Conservation (phyloP, 1,140 invertebrate genomes). For the Philopotamus ludificatus region DNA sequence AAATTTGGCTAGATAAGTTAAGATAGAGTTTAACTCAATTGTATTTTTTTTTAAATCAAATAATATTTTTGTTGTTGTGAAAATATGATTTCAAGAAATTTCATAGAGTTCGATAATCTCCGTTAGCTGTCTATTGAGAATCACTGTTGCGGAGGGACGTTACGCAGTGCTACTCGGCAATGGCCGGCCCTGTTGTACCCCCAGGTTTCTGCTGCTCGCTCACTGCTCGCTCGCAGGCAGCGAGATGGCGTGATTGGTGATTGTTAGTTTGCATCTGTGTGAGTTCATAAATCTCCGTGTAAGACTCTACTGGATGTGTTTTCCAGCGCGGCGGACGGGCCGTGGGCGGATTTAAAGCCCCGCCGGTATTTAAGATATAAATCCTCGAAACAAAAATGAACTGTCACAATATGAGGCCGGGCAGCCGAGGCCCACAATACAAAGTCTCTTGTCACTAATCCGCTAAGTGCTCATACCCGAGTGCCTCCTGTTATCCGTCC, state of each 20-base stretch:
- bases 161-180: too few relatives aligned
- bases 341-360: conserved; percentile 31
- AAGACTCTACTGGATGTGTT: not conserved
- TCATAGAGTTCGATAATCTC: too few relatives aligned
- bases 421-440: conserved; percentile 28
- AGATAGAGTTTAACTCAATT: too few relatives aligned
- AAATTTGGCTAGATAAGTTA: too few relatives aligned
- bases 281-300: conserved; percentile 21
- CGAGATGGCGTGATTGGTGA: conserved; percentile 23
- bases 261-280: conserved; percentile 21
- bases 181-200: too few relatives aligned
- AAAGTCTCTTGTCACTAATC: conserved; percentile 38
- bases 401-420: conserved; percentile 36
- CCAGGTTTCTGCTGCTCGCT: too few relatives aligned
- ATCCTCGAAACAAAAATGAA: conserved; percentile 41
- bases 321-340: not conserved
- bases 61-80: too few relatives aligned
- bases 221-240: conserved; percentile 2
- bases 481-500: conserved; percentile 6
- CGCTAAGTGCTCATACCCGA: conserved; percentile 35
- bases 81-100: too few relatives aligned
- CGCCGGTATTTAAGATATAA: conserved; percentile 36
- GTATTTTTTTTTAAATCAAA: too few relatives aligned
- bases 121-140: too few relatives aligned
- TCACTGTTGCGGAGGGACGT: too few relatives aligned